Conservation (phyloP, 2,797 vertebrate species). For the Miichthys miiuy region DNA sequence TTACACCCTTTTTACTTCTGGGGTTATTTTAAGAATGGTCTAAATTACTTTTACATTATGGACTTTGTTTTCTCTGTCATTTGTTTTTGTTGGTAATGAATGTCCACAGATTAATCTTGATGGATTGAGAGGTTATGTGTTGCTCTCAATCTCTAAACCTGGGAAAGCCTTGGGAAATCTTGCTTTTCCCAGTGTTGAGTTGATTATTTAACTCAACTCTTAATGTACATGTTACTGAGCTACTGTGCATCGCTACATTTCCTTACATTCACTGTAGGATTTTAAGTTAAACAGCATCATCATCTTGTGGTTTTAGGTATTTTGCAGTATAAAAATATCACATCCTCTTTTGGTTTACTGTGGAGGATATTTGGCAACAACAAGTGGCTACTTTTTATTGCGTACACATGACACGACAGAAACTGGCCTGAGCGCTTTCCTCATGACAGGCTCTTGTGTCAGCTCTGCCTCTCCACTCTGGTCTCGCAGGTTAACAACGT, state of each 20-base stretch:
- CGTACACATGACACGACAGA: conserved; percentile 67
- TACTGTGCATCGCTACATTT: conserved; percentile 14
- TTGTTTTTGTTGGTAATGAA: conserved; percentile 59
- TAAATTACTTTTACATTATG: conserved; percentile 34
- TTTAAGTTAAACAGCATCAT: conserved; percentile 4
- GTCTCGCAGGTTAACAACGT: conserved; percentile 48
- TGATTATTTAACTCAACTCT: no score
- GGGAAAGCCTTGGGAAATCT: conserved; percentile 48
- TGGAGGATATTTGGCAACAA: conserved; percentile 53
- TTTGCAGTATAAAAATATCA: conserved; percentile 12
- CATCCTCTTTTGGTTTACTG: conserved; percentile 52
- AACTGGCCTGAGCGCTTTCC: conserved; percentile 9
- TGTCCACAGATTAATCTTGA: conserved; percentile 48
- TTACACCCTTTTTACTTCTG: neutral
- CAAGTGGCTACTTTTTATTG: conserved; percentile 31
- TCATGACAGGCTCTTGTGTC: conserved; percentile 27
- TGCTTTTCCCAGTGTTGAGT: conserved; percentile 15
- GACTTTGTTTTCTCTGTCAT: neutral
- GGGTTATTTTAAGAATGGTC: conserved; percentile 27
- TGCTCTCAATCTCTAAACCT: conserved; percentile 46
- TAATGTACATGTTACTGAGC: neutral
- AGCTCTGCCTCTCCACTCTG: conserved; percentile 27
- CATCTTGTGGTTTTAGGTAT: conserved; percentile 1
- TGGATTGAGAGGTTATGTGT: conserved; percentile 55
- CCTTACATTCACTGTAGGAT: neutral